These are phyloP conservation scores for Achroia grisella DNA, from an alignment of 1,140 invertebrate species.

Conservation along the genomic window DNA sequence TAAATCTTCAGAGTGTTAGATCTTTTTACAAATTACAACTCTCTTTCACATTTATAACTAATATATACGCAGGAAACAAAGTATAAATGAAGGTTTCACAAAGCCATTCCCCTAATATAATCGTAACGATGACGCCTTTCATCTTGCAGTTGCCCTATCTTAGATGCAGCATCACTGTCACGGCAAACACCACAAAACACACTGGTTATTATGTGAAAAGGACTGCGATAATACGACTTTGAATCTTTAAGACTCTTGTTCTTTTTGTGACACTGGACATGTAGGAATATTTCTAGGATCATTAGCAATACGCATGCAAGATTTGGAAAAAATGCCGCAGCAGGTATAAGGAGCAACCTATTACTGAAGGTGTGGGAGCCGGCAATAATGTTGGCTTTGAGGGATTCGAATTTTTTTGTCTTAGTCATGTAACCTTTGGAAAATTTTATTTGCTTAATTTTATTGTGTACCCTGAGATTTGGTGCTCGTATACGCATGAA, in stretches of 20 bases:
- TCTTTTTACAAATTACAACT: too few relatives aligned
- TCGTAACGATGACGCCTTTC: conserved; percentile 44
- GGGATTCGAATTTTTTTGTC: conserved; percentile 40
- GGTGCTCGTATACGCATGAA: neutral
- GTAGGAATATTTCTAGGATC: conserved; percentile 45
- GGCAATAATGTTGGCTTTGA: conserved; percentile 46
- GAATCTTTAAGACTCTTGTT: conserved; percentile 44
- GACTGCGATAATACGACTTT: conserved; percentile 50
- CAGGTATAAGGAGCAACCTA: conserved; percentile 44
- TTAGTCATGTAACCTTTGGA: conserved; percentile 33
- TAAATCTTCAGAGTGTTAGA: too few relatives aligned
- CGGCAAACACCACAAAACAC: conserved; percentile 55
- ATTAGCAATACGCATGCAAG: conserved; percentile 37
- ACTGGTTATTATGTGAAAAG: conserved; percentile 50
- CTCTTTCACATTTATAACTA: too few relatives aligned
- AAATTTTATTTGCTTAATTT: conserved; percentile 29
- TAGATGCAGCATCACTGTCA: conserved; percentile 40
- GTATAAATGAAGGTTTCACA: too few relatives aligned
- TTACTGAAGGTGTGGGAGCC: conserved; percentile 46
- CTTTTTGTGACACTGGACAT: conserved; percentile 50
- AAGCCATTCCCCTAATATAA: conserved; percentile 21
- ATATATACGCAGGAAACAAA: too few relatives aligned
- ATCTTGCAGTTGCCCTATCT: conserved; percentile 49
- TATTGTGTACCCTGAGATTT: neutral
- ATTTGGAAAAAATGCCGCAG: conserved; percentile 39